Percentiles rank a stretch among this genome's conserved stretches.
phyloP scores from a whole-genome alignment of 2,797 vertebrate species.

The Pangasius macronema region DNA sequence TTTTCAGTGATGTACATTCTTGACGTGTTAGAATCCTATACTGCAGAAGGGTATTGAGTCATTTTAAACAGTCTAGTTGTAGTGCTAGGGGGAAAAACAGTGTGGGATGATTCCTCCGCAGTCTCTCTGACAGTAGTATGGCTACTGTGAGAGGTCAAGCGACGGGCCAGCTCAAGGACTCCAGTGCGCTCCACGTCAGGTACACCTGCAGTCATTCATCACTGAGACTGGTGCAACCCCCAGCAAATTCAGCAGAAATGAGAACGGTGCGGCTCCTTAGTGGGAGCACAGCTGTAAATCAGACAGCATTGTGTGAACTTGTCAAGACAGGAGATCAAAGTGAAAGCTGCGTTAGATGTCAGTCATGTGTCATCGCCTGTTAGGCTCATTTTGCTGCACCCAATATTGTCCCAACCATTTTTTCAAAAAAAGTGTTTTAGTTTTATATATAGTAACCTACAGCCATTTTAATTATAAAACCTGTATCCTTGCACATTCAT shows the following conservation, averaged over 20 bases:
- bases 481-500: background rate
- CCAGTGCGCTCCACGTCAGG: conserved; percentile 25
- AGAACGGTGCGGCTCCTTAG: conserved; percentile 9
- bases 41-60: background rate
- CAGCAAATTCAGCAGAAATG: conserved; percentile 32
- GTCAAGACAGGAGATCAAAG: background rate
- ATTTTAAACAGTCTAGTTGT: background rate
- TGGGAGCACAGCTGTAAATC: conserved; percentile 18
- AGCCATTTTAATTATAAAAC: background rate
- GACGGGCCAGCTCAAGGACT: conserved; percentile 46
- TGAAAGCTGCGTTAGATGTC: background rate
- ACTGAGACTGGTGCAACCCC: conserved; percentile 40
- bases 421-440: background rate
- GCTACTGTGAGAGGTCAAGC: conserved; percentile 35
- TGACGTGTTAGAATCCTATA: background rate
- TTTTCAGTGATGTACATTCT: background rate
- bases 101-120: background rate
- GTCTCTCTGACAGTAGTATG: background rate
- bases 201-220: conserved; percentile 65
- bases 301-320: background rate
- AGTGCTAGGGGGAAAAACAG: too few relatives aligned
- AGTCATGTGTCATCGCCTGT: background rate
- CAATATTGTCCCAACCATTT: background rate
- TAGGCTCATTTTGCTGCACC: background rate
- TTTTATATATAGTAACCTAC: too few relatives aligned